These are phyloP conservation scores for Dioctria rufipes DNA, from an alignment of 2,888 invertebrate genomes.

Conservation along the genomic window DNA sequence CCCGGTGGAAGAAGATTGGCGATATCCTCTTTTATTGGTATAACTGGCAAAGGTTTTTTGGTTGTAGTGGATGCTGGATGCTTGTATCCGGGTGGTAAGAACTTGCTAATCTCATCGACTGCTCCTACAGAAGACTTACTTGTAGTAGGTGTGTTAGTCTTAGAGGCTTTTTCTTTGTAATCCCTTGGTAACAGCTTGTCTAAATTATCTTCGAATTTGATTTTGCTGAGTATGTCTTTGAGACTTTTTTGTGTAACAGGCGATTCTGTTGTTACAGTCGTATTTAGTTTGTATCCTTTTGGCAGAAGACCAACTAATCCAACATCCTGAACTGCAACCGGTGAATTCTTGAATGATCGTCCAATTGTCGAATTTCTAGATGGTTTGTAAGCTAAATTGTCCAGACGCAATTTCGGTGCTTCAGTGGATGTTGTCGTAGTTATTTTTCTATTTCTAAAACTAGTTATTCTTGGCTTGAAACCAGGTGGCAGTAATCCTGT, in stretches of 20 bases:
- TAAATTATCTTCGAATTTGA: conserved; percentile 68
- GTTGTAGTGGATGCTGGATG: conserved; percentile 65
- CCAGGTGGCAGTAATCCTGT: conserved; percentile 77
- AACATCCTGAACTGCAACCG: conserved; percentile 74
- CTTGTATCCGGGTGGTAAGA: conserved; percentile 81
- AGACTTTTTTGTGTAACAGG: conserved; percentile 59
- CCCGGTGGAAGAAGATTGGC: conserved; percentile 76
- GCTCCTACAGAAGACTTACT: conserved; percentile 70
- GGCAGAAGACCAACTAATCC: conserved; percentile 73
- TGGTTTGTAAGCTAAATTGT: conserved; percentile 63
- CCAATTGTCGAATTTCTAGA: conserved; percentile 69
- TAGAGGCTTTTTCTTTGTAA: conserved; percentile 72
- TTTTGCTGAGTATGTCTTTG: conserved; percentile 66
- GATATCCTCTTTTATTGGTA: conserved; percentile 69
- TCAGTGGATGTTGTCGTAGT: conserved; percentile 71
- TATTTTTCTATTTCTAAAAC: conserved; percentile 74
- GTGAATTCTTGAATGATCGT: conserved; percentile 74
- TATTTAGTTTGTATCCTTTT: conserved; percentile 76
- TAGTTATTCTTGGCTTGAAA: conserved; percentile 74
- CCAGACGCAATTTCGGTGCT: conserved; percentile 17
- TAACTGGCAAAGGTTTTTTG: conserved; percentile 62
- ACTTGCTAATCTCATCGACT: conserved; percentile 75
- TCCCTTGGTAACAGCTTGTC: conserved; percentile 73
- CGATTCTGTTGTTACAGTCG: conserved; percentile 65
- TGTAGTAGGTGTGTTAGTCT: conserved; percentile 63